A percentile compares a stretch with the other conserved stretches of the same genome.
phyloP scores from a whole-genome alignment of 2,888 invertebrate genomes.

The Lysandra coridon region DNA sequence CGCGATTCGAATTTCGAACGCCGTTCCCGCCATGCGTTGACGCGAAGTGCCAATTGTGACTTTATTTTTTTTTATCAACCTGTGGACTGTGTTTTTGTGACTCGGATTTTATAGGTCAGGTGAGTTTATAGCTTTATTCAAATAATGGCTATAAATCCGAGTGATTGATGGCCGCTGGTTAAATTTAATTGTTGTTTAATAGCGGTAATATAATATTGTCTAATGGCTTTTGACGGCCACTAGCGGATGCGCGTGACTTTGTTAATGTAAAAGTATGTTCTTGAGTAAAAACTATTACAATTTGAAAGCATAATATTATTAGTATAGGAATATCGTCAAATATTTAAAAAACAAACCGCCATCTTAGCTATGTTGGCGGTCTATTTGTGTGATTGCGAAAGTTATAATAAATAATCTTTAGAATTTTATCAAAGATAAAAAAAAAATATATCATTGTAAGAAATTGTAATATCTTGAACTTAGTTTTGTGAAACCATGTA shows the following conservation, averaged over 20 bases:
- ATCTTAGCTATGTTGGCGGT: not conserved
- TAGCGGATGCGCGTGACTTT: not conserved
- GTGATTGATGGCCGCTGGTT: slow-evolving; percentile 10
- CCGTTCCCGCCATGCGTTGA: slow-evolving; percentile 59
- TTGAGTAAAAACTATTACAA: not conserved
- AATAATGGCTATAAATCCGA: slow-evolving; percentile 33
- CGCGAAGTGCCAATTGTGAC: slow-evolving; percentile 48
- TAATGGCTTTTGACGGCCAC: not conserved
- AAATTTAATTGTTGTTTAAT: slow-evolving; percentile 24
- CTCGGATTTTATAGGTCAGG: slow-evolving; percentile 41
- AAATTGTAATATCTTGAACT: too few species aligned
- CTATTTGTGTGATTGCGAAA: too few species aligned
- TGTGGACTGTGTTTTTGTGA: slow-evolving; percentile 43
- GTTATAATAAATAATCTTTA: too few species aligned
- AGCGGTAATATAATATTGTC: slow-evolving; percentile 15
- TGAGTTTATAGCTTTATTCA: slow-evolving; percentile 35
- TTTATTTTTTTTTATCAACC: slow-evolving; percentile 42
- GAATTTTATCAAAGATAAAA: too few species aligned
- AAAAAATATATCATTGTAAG: too few species aligned
- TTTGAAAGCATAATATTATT: not conserved
- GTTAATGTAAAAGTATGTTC: not conserved
- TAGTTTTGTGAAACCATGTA: too few species aligned
- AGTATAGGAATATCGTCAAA: not conserved
- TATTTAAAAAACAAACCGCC: not conserved
- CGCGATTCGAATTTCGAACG: slow-evolving; percentile 46